These are phyloP conservation scores for Drosophila gunungcola DNA, from an alignment of 1,140 invertebrate genomes.

Conservation along the genomic window DNA sequence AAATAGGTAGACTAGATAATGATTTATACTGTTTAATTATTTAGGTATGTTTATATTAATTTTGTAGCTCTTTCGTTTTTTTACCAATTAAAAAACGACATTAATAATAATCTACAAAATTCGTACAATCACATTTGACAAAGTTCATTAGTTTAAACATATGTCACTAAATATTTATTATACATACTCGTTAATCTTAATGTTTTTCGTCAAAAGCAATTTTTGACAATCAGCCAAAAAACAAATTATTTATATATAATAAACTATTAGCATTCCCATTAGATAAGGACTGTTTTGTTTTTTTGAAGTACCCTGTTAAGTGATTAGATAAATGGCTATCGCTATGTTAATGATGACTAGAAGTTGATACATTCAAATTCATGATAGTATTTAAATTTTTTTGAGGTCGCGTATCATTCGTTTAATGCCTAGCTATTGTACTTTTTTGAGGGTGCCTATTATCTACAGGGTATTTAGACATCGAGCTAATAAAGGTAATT, in stretches of 20 bases:
- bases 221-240: background rate
- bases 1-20: background rate
- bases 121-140: too few species aligned
- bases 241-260: background rate
- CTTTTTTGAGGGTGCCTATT: too few species aligned
- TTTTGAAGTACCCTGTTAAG: background rate
- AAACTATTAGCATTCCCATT: background rate
- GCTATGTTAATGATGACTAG: constrained; percentile 1
- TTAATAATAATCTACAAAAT: too few species aligned
- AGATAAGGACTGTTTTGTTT: constrained; percentile 13
- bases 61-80: too few species aligned
- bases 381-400: background rate
- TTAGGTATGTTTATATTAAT: too few species aligned
- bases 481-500: background rate
- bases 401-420: background rate
- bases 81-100: too few species aligned
- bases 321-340: constrained; percentile 16
- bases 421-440: background rate
- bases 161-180: background rate
- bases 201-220: too few species aligned
- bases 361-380: background rate
- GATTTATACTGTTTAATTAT: too few species aligned
- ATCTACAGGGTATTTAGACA: background rate
- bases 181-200: background rate
- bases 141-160: background rate